A percentile compares a stretch with the other conserved stretches of the same genome.
These are phyloP conservation scores for Oreotrochilus melanogaster DNA, from an alignment of 2,113 vertebrate species.

Conservation along the genomic window DNA sequence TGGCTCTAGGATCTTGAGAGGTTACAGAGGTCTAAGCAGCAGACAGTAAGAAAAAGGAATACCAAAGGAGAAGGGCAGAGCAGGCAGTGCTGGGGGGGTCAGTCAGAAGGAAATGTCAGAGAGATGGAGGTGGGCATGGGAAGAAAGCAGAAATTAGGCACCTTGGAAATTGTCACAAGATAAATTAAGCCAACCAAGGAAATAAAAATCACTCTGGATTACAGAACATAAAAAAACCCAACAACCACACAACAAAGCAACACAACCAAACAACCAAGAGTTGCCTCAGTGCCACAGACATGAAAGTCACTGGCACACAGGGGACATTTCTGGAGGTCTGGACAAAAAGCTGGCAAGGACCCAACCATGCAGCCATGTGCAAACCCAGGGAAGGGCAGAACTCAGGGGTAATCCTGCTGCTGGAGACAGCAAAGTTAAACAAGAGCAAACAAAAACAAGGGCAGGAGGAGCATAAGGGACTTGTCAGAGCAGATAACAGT, in stretches of 20 bases:
- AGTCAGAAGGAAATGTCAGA: background rate
- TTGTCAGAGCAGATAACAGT: background rate
- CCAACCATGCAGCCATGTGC: background rate
- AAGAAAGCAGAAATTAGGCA: background rate
- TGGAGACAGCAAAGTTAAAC: background rate
- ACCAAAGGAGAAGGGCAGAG: background rate
- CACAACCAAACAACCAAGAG: too few species aligned
- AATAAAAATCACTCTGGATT: background rate
- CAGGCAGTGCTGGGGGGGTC: fast-evolving
- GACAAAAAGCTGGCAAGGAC: background rate
- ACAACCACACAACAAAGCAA: too few species aligned
- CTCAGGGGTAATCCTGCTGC: fast-evolving
- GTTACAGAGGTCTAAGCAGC: background rate
- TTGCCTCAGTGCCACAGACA: fast-evolving
- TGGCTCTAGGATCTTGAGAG: background rate
- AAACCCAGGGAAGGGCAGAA: background rate
- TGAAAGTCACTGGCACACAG: fast-evolving
- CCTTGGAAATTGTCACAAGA: background rate
- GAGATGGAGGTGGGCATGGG: background rate
- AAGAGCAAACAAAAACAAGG: background rate
- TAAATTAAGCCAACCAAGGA: background rate
- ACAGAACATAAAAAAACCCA: background rate
- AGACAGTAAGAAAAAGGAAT: fast-evolving
- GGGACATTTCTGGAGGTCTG: background rate
- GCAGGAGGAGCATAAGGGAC: background rate